Evolutionary conservation across 2,888 invertebrate species (phyloP), one percentile per base, ranked within the genome.

Genomic region (Hoplodrina ambigua): DNA sequence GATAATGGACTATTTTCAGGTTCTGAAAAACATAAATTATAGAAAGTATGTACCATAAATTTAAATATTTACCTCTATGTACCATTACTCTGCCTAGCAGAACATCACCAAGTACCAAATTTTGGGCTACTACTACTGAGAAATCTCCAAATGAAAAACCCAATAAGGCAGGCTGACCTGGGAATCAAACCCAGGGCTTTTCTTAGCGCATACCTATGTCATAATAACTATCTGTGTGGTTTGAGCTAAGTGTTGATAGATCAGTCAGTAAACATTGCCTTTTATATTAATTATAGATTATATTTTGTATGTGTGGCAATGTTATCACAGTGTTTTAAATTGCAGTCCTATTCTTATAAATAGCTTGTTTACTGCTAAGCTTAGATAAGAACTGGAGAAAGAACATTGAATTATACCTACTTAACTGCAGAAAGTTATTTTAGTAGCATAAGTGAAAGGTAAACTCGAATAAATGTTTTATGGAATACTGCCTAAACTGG

Each of bases 1-100:
- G 97, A 97, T 52, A 98, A 88, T 62, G 97, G 96, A 83, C 97
- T 96, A 75, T 97, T 97, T 33, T 96, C 93, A 46, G 97, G 97
- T 83, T 97, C 98, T 98, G 88, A 15, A 54, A 76, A 41, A 50
- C 10, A 62, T 37, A 20, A 54, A n/a, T 1, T 46, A 11, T 15
- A n/a, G 2, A 19, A 20, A 17, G 8, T 19, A 17, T 3, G 17
- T 17, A 46, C 10, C 15, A 17, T 46, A 46, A 41, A 41, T n/a
- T n/a, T n/a, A n/a, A n/a, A n/a, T n/a, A n/a, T n/a, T n/a, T n/a
- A n/a, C n/a, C n/a, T n/a, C n/a, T n/a, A n/a, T n/a, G n/a, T n/a
- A n/a, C n/a, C n/a, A n/a, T n/a, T n/a, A n/a, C n/a, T n/a, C n/a
- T n/a, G n/a, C n/a, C n/a, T n/a, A n/a, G 33, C 7, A 7, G 5